phyloP scores from a whole-genome alignment of 1,140 invertebrate species.

The Chlorops oryzae region DNA sequence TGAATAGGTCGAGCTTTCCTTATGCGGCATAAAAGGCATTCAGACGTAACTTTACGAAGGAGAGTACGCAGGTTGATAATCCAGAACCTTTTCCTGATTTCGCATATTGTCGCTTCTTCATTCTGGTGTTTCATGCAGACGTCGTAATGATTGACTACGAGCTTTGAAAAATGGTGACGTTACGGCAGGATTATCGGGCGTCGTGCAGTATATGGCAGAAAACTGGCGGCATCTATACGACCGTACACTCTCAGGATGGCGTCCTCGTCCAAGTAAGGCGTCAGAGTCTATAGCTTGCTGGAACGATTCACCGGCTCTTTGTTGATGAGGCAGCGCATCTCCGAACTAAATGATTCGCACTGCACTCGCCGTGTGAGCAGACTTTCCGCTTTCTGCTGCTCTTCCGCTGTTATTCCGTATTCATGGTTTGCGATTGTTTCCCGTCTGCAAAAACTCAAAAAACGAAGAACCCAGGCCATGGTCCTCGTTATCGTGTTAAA shows the following conservation, averaged over 20 bases:
- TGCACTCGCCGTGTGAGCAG: too few relatives aligned
- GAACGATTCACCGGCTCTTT: too few relatives aligned
- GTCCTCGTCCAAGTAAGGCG: too few relatives aligned
- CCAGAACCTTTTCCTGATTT: constrained; percentile 8
- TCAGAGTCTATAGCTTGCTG: too few relatives aligned
- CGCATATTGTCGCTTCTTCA: constrained; percentile 1
- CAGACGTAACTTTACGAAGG: background rate
- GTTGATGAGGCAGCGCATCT: too few relatives aligned
- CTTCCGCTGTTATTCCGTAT: too few relatives aligned
- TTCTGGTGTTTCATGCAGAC: constrained; percentile 11
- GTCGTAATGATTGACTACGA: background rate
- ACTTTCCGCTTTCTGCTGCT: too few relatives aligned
- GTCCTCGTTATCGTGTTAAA: too few relatives aligned
- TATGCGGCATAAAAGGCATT: background rate
- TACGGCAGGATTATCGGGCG: background rate
- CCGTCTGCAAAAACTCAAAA: too few relatives aligned
- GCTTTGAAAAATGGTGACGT: background rate
- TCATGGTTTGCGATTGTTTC: too few relatives aligned
- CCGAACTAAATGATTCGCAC: too few relatives aligned
- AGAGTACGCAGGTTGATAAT: background rate
- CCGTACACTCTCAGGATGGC: background rate
- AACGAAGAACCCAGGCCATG: too few relatives aligned
- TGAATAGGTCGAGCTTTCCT: background rate
- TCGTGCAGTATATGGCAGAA: background rate
- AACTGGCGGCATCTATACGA: background rate